A percentile compares a stretch with the other conserved stretches of the same genome.
phyloP scores from a whole-genome alignment of 2,797 vertebrate species.

The Anniella stebbinsi region DNA sequence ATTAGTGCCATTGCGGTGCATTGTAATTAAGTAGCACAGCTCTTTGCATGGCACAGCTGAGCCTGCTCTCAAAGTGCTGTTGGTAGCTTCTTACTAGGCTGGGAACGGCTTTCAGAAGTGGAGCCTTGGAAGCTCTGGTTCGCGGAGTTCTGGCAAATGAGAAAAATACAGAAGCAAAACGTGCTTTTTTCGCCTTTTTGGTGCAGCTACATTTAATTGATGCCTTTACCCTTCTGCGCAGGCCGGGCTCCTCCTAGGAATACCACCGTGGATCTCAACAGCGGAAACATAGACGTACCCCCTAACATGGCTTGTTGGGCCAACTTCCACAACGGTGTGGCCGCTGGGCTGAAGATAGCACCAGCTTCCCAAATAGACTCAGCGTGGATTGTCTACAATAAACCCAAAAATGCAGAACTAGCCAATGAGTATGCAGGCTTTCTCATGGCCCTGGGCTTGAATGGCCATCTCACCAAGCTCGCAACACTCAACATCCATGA shows the following conservation, averaged over 20 bases:
- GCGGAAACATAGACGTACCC: constrained; percentile 96
- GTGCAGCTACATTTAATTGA: not conserved
- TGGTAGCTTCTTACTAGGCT: no score
- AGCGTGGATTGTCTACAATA: constrained; percentile 98
- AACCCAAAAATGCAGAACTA: constrained; percentile 94
- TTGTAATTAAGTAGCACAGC: not conserved
- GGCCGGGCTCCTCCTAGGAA: constrained; percentile 96
- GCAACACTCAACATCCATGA: constrained; percentile 97
- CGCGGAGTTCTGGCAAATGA: not conserved
- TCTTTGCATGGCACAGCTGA: not conserved
- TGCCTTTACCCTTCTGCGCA: constrained; percentile 62
- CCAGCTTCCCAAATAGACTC: constrained; percentile 97
- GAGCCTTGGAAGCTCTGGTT: not conserved
- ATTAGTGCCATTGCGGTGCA: not conserved
- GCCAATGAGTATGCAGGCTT: constrained; percentile 98
- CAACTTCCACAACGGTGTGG: constrained; percentile 97
- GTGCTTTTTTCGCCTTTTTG: not conserved
- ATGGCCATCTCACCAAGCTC: constrained; percentile 95
- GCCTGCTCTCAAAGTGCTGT: no score
- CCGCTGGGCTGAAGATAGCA: constrained; percentile 95
- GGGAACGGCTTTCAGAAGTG: not conserved
- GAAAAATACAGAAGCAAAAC: not conserved
- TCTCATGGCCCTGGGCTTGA: constrained; percentile 97
- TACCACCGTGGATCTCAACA: constrained; percentile 95
- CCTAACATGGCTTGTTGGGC: constrained; percentile 99